Evolutionary conservation across 1,140 invertebrate genomes (phyloP), one percentile per base, ranked within the genome.

Genomic region (Drosophila eugracilis): DNA sequence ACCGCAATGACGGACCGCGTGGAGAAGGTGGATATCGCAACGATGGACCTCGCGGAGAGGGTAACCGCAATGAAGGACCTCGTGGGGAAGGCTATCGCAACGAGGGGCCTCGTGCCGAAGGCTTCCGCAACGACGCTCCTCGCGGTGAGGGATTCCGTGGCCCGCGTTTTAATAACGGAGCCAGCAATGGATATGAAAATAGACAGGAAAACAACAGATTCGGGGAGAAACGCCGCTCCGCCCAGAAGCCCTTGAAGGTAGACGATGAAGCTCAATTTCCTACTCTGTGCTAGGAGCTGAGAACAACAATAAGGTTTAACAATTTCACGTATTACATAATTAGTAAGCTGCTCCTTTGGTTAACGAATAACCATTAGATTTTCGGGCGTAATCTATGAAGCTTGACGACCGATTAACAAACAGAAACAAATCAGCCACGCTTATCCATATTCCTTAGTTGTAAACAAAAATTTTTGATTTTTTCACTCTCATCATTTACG

Each of bases 261-360:
- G 97, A 98, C 92, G 97, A 99, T 93, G 97, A 97, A 93, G 95
- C 95, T 91, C 97, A 98, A 93, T 98, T 99, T 93, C 98, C 98
- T 63, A 97, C 96, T 85, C 93, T 98, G 90, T 95, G 96, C 34
- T 86, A 81, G 78, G 60, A 52, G 28, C 21, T 32, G 37, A 41
- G 17, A 24, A 24, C 22, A 28, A 36, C 41, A 73, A 28, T 50
- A 41, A 71, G 39, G 12, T 50, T 72, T 47, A 50, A 75, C 15
- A 63, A 55, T 73, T 50, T 47, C 58, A 50, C 49, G 71, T 65
- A 75, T 72, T 52, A 53, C 21, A 65, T 50, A 55, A 62, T 47
- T 50, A 54, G 42, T 37, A 49, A 75, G 71, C 49, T 49, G 36
- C 49, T 75, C 44, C 24, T 45, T 45, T 7, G 63, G 63, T 67